Evolutionary conservation across 2,797 vertebrate species (phyloP).

Genomic region (Amblyopsis hoosieri): DNA sequence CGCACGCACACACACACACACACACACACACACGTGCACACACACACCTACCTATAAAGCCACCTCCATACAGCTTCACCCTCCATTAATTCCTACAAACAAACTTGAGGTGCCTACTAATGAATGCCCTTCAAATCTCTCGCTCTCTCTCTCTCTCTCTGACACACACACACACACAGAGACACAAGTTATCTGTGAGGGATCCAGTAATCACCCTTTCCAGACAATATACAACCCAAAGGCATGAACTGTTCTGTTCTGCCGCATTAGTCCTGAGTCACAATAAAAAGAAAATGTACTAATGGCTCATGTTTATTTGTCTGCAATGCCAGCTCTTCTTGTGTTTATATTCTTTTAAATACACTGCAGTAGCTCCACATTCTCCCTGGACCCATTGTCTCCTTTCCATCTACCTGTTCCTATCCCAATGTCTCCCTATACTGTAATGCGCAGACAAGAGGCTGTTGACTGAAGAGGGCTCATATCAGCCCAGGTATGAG

Average conservation of each 20-base stretch:
- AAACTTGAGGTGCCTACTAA: slow-evolving; percentile 33
- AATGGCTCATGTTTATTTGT: slow-evolving; percentile 26
- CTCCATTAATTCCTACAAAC: slow-evolving; percentile 42
- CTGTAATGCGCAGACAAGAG: slow-evolving; percentile 11
- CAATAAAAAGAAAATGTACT: slow-evolving; percentile 15
- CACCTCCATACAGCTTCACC: slow-evolving; percentile 32
- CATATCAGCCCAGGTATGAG: slow-evolving; percentile 57
- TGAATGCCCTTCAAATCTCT: slow-evolving; percentile 24
- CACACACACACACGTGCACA: neutral
- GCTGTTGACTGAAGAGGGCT: slow-evolving; percentile 45
- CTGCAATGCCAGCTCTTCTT: slow-evolving; percentile 12
- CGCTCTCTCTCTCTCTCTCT: slow-evolving; percentile 4
- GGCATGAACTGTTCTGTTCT: slow-evolving; percentile 26
- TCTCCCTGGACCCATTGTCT: slow-evolving; percentile 6
- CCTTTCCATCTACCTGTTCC: slow-evolving; percentile 4
- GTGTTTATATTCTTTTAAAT: neutral
- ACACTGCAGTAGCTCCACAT: slow-evolving; percentile 3
- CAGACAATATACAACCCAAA: neutral
- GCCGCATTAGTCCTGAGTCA: slow-evolving; percentile 18
- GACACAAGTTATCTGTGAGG: neutral
- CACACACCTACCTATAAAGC: slow-evolving; percentile 12
- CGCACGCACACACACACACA: slow-evolving; percentile 6
- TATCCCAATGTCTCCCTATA: slow-evolving; percentile 5
- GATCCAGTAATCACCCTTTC: slow-evolving; percentile 2
- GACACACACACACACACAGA: neutral